These are phyloP conservation scores for Toxotes lorentzi DNA, from an alignment of 2,797 vertebrate genomes.

Conservation along the genomic window DNA sequence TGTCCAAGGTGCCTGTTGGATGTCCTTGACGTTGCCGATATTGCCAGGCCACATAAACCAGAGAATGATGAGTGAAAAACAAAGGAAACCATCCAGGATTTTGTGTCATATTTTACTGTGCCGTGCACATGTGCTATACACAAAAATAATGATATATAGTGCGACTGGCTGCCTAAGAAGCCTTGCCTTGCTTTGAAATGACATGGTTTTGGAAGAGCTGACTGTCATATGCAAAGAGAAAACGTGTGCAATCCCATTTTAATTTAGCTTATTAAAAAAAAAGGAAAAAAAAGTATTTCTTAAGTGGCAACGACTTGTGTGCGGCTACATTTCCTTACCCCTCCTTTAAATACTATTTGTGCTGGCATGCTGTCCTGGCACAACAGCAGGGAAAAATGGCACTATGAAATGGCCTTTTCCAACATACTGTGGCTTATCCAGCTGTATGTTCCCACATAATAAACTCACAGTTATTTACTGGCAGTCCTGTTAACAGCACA, in stretches of 20 bases:
- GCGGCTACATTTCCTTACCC: slow-evolving; percentile 40
- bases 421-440: slow-evolving; percentile 43
- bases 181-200: slow-evolving; percentile 2
- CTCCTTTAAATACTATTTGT: slow-evolving; percentile 55
- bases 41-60: slow-evolving; percentile 41
- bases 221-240: background rate
- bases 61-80: slow-evolving; percentile 14
- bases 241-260: slow-evolving; percentile 9
- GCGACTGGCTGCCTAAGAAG: slow-evolving; percentile 6
- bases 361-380: slow-evolving; percentile 53
- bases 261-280: background rate
- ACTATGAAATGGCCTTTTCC: slow-evolving; percentile 31
- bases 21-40: slow-evolving; percentile 59
- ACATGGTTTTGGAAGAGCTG: slow-evolving; percentile 4
- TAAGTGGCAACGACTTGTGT: slow-evolving; percentile 44
- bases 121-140: background rate
- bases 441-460: slow-evolving; percentile 44
- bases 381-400: slow-evolving; percentile 34
- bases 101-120: background rate
- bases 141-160: background rate
- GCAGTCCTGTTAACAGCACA: slow-evolving; percentile 14
- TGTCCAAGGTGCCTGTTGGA: slow-evolving; percentile 22
- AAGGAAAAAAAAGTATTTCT: slow-evolving; percentile 7
- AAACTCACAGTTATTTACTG: slow-evolving; percentile 42
- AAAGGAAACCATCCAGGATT: background rate